phyloP scores from a whole-genome alignment of 2,113 vertebrate species.

The Anas platyrhynchos region DNA sequence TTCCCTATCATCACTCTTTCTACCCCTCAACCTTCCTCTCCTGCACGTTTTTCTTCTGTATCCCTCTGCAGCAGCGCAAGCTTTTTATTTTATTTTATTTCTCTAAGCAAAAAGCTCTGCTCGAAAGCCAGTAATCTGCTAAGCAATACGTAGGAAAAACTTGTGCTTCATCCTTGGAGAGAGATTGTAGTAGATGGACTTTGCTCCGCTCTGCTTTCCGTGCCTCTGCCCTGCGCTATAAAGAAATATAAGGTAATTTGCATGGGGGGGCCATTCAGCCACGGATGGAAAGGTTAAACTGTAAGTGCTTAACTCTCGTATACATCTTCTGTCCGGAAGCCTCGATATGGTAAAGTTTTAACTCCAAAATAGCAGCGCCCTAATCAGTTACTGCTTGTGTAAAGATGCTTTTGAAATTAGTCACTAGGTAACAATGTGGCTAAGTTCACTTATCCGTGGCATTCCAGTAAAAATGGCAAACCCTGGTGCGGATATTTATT shows the following conservation, averaged over 20 bases:
- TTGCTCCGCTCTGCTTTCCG: background rate
- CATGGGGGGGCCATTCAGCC: background rate
- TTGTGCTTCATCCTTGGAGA: background rate
- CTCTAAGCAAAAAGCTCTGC: background rate
- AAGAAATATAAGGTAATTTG: background rate
- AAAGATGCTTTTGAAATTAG: constrained; percentile 52
- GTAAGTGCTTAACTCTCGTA: background rate
- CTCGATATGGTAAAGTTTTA: constrained; percentile 27
- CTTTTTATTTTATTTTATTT: background rate
- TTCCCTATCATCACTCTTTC: background rate
- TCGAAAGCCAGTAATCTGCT: background rate
- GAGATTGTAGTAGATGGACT: background rate
- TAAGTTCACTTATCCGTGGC: constrained; percentile 23
- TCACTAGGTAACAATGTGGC: constrained; percentile 51
- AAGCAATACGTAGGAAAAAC: background rate
- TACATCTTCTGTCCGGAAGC: background rate
- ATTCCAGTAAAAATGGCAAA: constrained; percentile 51
- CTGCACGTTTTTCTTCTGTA: background rate
- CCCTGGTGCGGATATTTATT: background rate
- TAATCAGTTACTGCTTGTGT: constrained; percentile 54
- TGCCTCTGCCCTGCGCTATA: background rate
- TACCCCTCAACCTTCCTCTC: background rate
- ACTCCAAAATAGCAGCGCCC: constrained; percentile 18
- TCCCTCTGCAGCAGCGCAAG: background rate
- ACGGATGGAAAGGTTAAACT: background rate